Conservation (phyloP, 1,140 invertebrate species). For the Nixonia krombeini region DNA sequence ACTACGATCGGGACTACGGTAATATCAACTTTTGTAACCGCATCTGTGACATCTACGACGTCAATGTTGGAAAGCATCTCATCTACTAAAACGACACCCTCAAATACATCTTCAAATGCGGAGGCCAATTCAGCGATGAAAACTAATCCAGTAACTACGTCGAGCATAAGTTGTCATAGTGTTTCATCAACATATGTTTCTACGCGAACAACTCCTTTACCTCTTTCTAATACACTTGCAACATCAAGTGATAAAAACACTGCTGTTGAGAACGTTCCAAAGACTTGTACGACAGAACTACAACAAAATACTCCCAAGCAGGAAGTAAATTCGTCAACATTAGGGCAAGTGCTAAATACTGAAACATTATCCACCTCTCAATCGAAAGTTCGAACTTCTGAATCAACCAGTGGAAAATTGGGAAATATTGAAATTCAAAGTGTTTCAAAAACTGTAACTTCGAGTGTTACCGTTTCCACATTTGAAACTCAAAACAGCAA, state of each 20-base stretch:
- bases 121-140: no score
- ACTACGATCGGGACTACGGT: background rate
- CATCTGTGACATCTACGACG: background rate
- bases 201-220: no score
- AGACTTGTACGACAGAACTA: no score
- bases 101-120: no score
- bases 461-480: background rate
- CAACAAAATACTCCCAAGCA: background rate
- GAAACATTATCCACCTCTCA: background rate
- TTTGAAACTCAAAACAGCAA: constrained; percentile 3
- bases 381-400: constrained; percentile 1
- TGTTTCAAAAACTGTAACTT: background rate
- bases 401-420: constrained; percentile 3
- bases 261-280: background rate
- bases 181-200: no score
- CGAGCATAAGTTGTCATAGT: no score
- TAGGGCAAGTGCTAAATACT: background rate
- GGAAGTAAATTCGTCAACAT: background rate
- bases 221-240: background rate
- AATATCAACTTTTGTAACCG: background rate
- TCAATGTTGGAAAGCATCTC: background rate
- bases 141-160: no score
- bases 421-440: background rate
- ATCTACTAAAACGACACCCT: background rate
- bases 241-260: background rate